Conservation (phyloP, 2,113 vertebrate genomes). For the Onychorhynchus coronatus region DNA sequence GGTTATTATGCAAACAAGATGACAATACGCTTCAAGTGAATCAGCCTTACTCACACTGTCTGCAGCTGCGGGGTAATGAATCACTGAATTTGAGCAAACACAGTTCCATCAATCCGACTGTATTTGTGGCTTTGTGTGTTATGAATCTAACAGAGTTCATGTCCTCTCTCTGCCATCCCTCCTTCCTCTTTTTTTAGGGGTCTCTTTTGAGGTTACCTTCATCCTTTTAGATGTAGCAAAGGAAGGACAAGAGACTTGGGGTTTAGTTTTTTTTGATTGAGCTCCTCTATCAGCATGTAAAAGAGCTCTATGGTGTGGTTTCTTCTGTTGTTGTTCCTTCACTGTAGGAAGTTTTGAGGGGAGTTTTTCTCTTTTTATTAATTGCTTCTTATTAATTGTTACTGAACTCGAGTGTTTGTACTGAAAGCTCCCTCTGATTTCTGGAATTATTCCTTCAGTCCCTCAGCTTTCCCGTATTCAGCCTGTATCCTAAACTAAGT, state of each 20-base stretch:
- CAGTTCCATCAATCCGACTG: neutral
- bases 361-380: neutral
- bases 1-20: slow-evolving; percentile 45
- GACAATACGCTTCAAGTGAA: neutral
- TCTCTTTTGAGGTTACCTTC: neutral
- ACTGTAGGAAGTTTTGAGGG: neutral
- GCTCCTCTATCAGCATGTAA: neutral
- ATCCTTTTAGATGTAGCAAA: neutral
- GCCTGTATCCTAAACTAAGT: neutral
- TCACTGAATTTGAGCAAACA: neutral
- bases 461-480: neutral
- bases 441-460: neutral
- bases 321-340: neutral
- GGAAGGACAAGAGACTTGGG: neutral
- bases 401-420: neutral
- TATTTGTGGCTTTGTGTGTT: neutral
- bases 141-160: neutral
- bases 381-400: neutral
- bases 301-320: neutral
- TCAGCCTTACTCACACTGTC: slow-evolving; percentile 26
- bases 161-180: neutral
- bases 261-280: neutral
- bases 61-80: neutral
- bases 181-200: neutral
- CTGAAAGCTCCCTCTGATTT: neutral